Evolutionary conservation across 2,797 vertebrate species (phyloP).

Genomic region (Threskiornis aethiopicus): DNA sequence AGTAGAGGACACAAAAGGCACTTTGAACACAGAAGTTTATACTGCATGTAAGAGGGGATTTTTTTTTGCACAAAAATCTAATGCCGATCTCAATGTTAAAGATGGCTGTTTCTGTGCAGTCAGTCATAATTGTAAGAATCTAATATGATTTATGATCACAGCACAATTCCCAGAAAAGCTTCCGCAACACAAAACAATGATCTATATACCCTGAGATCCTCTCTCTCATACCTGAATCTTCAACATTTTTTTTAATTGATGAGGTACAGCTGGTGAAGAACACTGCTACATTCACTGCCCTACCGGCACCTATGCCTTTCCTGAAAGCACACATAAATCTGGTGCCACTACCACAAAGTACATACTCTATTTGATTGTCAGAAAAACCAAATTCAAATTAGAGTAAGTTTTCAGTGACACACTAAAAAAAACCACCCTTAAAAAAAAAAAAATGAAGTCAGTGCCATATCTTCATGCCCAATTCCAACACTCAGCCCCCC

Average conservation of each 20-base stretch:
- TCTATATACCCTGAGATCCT: neutral
- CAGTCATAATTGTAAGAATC: neutral
- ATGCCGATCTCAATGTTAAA: neutral
- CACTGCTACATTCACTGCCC: neutral
- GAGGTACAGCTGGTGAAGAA: neutral
- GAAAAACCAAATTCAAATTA: neutral
- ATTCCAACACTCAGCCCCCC: neutral
- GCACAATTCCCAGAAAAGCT: neutral
- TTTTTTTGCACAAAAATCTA: neutral
- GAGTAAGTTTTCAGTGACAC: neutral
- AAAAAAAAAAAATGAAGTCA: neutral
- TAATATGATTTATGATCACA: neutral
- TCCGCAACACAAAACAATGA: neutral
- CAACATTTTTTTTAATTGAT: neutral
- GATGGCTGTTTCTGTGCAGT: neutral
- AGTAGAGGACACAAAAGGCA: slow-evolving; percentile 4
- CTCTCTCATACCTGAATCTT: neutral
- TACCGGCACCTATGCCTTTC: neutral
- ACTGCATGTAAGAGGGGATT: neutral
- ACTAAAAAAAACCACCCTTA: neutral
- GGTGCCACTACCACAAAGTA: neutral
- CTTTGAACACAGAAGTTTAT: neutral
- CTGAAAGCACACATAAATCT: neutral
- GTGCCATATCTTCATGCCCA: neutral
- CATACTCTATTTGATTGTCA: neutral